These are phyloP conservation scores for Anoplius nigerrimus DNA, from an alignment of 2,888 invertebrate species.

Conservation along the genomic window DNA sequence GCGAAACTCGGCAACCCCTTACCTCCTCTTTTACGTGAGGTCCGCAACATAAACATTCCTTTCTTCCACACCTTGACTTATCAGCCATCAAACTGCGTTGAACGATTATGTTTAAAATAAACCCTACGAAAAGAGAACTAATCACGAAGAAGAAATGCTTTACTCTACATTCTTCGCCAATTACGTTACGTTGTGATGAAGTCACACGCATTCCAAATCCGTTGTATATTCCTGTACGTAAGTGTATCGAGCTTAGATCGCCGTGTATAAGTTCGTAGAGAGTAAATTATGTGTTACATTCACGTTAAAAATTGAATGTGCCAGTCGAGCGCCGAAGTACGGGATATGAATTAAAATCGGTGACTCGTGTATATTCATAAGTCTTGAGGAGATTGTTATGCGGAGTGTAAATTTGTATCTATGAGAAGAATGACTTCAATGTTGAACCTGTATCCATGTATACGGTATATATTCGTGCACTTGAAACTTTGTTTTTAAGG, in stretches of 20 bases:
- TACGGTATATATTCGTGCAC: too few species aligned
- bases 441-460: too few species aligned
- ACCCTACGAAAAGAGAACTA: constrained; percentile 11
- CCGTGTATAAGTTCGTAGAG: constrained; percentile 48
- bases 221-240: constrained; percentile 33
- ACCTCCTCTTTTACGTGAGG: constrained; percentile 88
- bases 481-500: too few species aligned
- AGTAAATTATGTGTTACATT: constrained; percentile 37
- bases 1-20: constrained; percentile 88
- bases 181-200: constrained; percentile 41
- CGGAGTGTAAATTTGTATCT: too few species aligned
- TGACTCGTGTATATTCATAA: too few species aligned
- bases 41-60: constrained; percentile 61
- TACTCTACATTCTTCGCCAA: constrained; percentile 26
- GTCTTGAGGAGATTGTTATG: too few species aligned
- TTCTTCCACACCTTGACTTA: neutral
- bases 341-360: too few species aligned
- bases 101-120: constrained; percentile 10
- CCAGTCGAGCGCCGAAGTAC: too few species aligned
- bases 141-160: constrained; percentile 31
- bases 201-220: constrained; percentile 49
- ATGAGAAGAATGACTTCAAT: too few species aligned
- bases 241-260: constrained; percentile 37
- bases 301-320: constrained; percentile 30
- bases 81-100: constrained; percentile 11